Evolutionary conservation across 2,797 vertebrate genomes (phyloP), one percentile per base, ranked within the genome.

Genomic region (Threskiornis aethiopicus): DNA sequence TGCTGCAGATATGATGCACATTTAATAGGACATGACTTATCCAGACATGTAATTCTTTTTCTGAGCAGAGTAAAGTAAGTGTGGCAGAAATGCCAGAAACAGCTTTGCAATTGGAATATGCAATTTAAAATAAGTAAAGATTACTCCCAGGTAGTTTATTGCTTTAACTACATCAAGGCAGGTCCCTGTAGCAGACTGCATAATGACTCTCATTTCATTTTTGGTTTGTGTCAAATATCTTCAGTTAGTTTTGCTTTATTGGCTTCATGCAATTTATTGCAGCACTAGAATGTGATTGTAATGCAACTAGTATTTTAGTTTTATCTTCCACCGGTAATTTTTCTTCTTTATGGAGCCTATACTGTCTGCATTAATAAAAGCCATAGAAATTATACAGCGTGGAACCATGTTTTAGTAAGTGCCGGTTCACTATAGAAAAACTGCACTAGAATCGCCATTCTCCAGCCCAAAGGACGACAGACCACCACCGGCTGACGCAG

Each of bases 161-260:
- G 97, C 96, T 96, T 98, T 98, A 97, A 97, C 96, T 97, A 97
- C 97, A 97, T 93, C n/a, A 95, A 97, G 96, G 93, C 96, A 97
- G 87, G 92, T 96, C 97, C 97, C 97, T 88, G 88, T 96, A 96
- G 96, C 97, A 97, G 97, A 93, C 97, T 96, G 95, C 79, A 75
- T 98, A 97, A 98, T 97, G 96, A 97, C 93, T 97, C 97, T 97
- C 97, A 92, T 97, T 98, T 98, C 96, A 92, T 97, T 98, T 98
- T 98, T 98, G 97, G 97, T 97, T 97, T 97, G 96, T 98, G 97
- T 98, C 98, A 98, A 98, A 97, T 97, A 97, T 96, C 98, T 98
- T 98, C 98, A 94, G 97, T 98, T 97, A 98, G 98, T 97, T 97
- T 98, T 97, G 97, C 97, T 98, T 98, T 98, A 98, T 98, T 98